Evolutionary conservation across 2,888 invertebrate genomes (phyloP).

Genomic region (Archips crataeganus): DNA sequence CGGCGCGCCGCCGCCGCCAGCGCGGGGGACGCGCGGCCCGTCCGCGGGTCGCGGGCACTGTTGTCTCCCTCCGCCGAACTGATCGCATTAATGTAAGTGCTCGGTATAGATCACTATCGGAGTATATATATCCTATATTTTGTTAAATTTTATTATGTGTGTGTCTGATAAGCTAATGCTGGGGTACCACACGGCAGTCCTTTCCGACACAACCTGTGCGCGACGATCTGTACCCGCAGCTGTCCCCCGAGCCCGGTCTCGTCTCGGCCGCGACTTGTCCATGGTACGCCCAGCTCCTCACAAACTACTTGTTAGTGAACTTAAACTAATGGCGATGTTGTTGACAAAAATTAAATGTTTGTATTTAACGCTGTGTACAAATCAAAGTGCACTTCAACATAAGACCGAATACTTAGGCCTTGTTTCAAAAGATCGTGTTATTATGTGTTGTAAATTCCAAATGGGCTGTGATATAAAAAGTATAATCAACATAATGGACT

Average conservation of each 20-base stretch:
- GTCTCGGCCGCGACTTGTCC: conserved; percentile 11
- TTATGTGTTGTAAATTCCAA: conserved; percentile 89
- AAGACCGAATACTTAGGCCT: conserved; percentile 76
- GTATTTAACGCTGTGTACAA: conserved; percentile 85
- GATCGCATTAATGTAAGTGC: conserved; percentile 75
- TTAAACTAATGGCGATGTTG: conserved; percentile 62
- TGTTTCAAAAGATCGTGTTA: conserved; percentile 80
- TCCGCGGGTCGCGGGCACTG: conserved; percentile 66
- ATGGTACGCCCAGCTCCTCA: conserved; percentile 66
- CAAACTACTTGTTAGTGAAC: conserved; percentile 71
- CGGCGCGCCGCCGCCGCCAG: conserved; percentile 1
- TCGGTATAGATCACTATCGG: conserved; percentile 76
- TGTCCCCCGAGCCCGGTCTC: background rate
- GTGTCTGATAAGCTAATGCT: conserved; percentile 75
- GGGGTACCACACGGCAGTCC: conserved; percentile 64
- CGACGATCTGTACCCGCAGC: conserved; percentile 27
- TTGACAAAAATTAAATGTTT: conserved; percentile 77
- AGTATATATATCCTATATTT: conserved; percentile 82
- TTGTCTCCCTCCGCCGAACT: conserved; percentile 75
- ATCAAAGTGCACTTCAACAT: conserved; percentile 84
- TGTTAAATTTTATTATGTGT: conserved; percentile 82
- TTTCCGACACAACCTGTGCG: conserved; percentile 35
- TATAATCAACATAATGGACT: conserved; percentile 88
- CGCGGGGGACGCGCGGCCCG: conserved; percentile 48
- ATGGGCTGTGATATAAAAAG: conserved; percentile 91